A percentile compares a stretch with the other conserved stretches of the same genome.
Conservation (phyloP, 2,113 vertebrate species). For the Cyanoderma ruficeps region DNA sequence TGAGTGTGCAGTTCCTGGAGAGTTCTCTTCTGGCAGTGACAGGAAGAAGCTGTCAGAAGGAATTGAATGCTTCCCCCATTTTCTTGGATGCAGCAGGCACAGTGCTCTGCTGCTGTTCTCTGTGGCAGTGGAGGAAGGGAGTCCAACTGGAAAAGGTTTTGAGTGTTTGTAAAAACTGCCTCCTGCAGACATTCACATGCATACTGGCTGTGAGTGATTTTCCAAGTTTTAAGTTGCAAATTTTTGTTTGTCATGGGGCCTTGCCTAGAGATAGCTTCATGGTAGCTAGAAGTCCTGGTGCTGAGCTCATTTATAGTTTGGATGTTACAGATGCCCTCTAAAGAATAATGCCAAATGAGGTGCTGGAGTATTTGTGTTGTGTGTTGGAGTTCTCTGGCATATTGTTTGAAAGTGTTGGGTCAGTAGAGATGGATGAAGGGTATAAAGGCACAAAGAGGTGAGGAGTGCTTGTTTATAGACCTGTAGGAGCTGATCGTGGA, state of each 20-base stretch:
- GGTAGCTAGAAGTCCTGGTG: background rate
- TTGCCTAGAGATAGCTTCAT: background rate
- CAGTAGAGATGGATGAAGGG: background rate
- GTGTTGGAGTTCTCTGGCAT: background rate
- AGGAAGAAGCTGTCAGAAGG: background rate
- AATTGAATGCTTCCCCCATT: background rate
- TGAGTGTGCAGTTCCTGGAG: background rate
- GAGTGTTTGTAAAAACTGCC: background rate
- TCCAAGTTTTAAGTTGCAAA: background rate
- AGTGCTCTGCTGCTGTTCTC: background rate
- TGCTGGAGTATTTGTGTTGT: background rate
- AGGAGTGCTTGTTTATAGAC: background rate
- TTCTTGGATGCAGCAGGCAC: background rate
- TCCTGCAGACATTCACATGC: background rate
- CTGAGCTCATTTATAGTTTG: background rate
- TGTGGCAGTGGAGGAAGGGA: background rate
- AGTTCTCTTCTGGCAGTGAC: background rate
- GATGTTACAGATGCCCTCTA: background rate
- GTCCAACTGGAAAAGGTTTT: background rate
- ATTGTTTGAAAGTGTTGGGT: fast-evolving
- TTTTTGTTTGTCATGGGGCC: background rate
- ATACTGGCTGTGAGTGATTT: background rate
- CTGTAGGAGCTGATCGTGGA: background rate
- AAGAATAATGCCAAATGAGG: background rate
- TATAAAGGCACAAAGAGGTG: background rate